Evolutionary conservation across 30 jellyfish, hydroid and myxozoan genomes (phyloP), one percentile per base, ranked within the genome.

Genomic region (Catostylus mosaicus): DNA sequence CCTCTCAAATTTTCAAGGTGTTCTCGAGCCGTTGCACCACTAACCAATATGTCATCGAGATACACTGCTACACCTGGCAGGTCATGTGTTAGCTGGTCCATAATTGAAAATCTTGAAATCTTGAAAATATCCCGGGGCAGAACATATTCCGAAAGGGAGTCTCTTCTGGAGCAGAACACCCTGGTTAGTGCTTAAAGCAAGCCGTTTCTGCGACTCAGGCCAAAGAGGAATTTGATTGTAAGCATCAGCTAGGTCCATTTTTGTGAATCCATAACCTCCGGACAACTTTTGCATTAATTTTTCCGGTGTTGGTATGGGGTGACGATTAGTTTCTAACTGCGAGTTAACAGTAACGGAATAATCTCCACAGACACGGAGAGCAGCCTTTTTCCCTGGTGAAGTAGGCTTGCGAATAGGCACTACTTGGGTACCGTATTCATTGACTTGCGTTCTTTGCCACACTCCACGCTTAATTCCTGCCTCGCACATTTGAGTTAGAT

Each of bases 21-120:
- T 3, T 46, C 70, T 9, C 32, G 56, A 7, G 81, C 81, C 32
- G 40, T 61, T 61, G 8, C 69, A 43, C 56, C 3, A 84, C 89
- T 67, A 11, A 67, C 32, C 64, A 81, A 80, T 22, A 31, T 27
- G 31, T 79, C 88, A 22, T 59, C 88, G 7, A 77, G 37, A 30
- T 77, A 77, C 16, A 59, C 83, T 35, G 88, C 88, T 18, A 77
- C 88, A 19, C 88, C 88, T 30, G 88, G 88, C 24, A 77, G 66
- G 40, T 80, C 88, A 1, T 35, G 27, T 50, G 63, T 51, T n/a
- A 35, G 59, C 23, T 66, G 75, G 33, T 63, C 77, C 71, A 79
- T 79, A 0, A 57, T 24, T 33, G n/a, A n/a, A n/a, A n/a, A n/a
- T 6, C 54, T 43, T 43, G 16, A 6, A 9, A 43, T 77, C 40